These are phyloP conservation scores for Hepsetus odoe DNA, from an alignment of 2,113 vertebrate genomes.

Conservation along the genomic window DNA sequence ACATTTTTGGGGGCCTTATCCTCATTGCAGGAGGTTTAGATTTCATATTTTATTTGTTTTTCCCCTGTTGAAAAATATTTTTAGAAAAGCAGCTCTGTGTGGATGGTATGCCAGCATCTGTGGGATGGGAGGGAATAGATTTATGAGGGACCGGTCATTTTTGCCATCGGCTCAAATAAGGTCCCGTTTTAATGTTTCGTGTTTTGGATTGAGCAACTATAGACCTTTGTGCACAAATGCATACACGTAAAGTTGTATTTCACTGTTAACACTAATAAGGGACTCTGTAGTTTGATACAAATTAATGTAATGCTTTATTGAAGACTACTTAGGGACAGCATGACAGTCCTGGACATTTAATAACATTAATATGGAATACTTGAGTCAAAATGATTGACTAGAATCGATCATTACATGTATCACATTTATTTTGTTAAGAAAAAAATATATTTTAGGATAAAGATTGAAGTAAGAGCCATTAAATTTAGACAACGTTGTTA, in stretches of 20 bases:
- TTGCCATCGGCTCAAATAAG: neutral
- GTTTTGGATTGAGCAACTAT: constrained; percentile 17
- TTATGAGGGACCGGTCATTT: constrained; percentile 23
- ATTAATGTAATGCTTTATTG: neutral
- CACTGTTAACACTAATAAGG: neutral
- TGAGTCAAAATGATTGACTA: too few relatives aligned
- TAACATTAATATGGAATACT: too few relatives aligned
- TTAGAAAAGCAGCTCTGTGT: constrained; percentile 39
- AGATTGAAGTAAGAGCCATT: too few relatives aligned
- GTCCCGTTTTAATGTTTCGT: neutral
- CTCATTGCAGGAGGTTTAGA: constrained; percentile 72
- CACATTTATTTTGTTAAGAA: too few relatives aligned
- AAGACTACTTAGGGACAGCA: neutral
- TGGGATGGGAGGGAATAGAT: constrained; percentile 25
- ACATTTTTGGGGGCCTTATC: constrained; percentile 74
- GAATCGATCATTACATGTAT: too few relatives aligned
- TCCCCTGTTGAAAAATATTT: constrained; percentile 65
- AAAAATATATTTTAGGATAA: too few relatives aligned
- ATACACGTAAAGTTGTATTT: neutral
- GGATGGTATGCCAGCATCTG: constrained; percentile 36
- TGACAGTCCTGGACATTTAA: too few relatives aligned
- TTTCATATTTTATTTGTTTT: constrained; percentile 65
- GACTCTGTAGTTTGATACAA: neutral
- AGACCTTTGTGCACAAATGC: neutral
- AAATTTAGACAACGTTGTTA: too few relatives aligned